Evolutionary conservation across 2,113 vertebrate species (phyloP), one percentile per base, ranked within the genome.

Genomic region (Epinephelus moara): DNA sequence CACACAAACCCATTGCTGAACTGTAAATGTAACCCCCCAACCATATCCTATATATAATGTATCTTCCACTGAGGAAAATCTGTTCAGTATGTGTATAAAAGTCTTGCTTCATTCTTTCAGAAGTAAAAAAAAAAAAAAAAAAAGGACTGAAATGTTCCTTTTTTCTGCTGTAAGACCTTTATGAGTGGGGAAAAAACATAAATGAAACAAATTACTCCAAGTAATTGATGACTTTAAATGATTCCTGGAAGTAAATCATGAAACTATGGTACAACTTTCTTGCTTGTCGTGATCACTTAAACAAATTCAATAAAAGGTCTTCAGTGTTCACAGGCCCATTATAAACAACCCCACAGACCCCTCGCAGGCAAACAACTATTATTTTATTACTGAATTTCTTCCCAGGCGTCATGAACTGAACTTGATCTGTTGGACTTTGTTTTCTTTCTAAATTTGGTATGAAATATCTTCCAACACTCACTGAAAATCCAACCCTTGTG

Each of bases 381-480:
- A 75, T 90, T 89, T 70, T 88, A 78, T 82, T 81, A 86, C 59
- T 80, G 61, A 61, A 85, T 91, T 85, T 85, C 88, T 78, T 87
- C 61, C 52, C 81, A 61, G 73, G 82, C 37, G 56, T 90, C 78
- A 62, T 81, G 85, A 82, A 85, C 89, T 88, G 8, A 85, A 83
- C 23, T 19, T 81, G 84, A 89, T 81, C 82, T 57, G 67, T 49
- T 72, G 42, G 70, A 68, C 79, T 45, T 1, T 86, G 83, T 90
- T 91, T 93, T 91, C 88, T 83, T 86, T 91, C 80, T 85, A 88
- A 87, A 88, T 87, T 86, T 91, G 80, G 82, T 40, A 71, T 79
- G 78, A 89, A 86, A 87, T 69, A 70, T 80, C 1, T 21, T 72
- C 70, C 9, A 25, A 17, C 59, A 60, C 74, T 75, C 52, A 57